Conservation (phyloP, 2,888 invertebrate species). For the Lumbricus terrestris region DNA sequence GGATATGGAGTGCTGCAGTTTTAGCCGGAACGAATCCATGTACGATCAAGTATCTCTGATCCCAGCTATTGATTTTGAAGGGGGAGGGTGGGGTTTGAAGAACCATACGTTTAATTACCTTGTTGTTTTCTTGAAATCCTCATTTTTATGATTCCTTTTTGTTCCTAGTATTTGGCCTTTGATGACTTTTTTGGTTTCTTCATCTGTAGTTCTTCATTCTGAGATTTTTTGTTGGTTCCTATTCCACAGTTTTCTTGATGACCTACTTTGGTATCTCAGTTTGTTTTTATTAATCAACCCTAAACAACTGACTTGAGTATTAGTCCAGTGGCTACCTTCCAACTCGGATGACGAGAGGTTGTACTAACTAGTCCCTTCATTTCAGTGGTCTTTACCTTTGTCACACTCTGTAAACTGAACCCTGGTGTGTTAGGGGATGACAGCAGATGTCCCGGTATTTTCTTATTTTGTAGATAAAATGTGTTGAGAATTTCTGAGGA, state of each 20-base stretch:
- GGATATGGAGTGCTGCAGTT: not conserved
- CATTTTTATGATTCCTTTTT: not conserved
- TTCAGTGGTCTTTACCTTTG: not conserved
- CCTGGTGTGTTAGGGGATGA: not conserved
- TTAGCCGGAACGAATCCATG: constrained; percentile 11
- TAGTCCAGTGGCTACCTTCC: not conserved
- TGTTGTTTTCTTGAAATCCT: not conserved
- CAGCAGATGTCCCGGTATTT: not conserved
- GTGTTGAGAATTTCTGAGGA: not conserved
- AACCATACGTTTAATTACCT: too few relatives aligned
- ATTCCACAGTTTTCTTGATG: not conserved
- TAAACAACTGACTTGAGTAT: not conserved
- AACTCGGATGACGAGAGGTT: too few relatives aligned
- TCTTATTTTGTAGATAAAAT: not conserved
- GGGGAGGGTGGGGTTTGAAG: not conserved
- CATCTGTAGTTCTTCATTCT: not conserved
- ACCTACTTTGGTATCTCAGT: not conserved
- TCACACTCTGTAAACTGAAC: not conserved
- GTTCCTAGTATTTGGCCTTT: not conserved
- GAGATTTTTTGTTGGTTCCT: not conserved
- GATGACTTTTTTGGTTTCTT: not conserved
- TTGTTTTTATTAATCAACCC: not conserved
- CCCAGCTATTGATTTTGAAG: not conserved
- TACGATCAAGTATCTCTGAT: not conserved
- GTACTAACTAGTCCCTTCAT: not conserved